Percentiles rank a stretch among this genome's conserved stretches.
Conservation (phyloP, 1,140 invertebrate species). For the Fopius arisanus region DNA sequence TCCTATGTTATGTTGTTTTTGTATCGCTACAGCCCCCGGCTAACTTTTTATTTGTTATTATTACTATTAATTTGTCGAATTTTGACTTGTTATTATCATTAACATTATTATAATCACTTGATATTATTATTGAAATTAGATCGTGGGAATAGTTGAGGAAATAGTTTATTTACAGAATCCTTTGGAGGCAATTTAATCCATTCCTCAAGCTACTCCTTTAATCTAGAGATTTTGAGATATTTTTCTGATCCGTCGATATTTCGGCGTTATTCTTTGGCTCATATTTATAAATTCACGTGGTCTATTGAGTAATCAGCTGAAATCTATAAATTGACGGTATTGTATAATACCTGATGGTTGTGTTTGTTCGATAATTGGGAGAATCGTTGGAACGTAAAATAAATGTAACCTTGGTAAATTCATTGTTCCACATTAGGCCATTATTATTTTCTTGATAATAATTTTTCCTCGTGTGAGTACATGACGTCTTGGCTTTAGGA, state of each 20-base stretch:
- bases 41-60: too few species aligned
- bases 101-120: too few species aligned
- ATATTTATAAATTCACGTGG: conserved; percentile 9
- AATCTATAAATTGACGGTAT: neutral
- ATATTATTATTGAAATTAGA: too few species aligned
- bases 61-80: too few species aligned
- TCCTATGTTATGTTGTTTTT: too few species aligned
- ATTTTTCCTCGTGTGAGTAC: neutral
- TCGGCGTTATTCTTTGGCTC: neutral
- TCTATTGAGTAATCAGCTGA: neutral
- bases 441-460: neutral
- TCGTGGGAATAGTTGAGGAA: too few species aligned
- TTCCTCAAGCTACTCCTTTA: neutral
- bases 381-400: neutral
- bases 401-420: neutral
- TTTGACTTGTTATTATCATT: too few species aligned
- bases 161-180: neutral
- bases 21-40: too few species aligned
- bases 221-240: too few species aligned
- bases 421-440: neutral
- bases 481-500: neutral
- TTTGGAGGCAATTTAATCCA: neutral
- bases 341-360: neutral
- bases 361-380: neutral
- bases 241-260: neutral